Conservation (phyloP, 1,140 invertebrate genomes). For the Lasioglossum baleicum region DNA sequence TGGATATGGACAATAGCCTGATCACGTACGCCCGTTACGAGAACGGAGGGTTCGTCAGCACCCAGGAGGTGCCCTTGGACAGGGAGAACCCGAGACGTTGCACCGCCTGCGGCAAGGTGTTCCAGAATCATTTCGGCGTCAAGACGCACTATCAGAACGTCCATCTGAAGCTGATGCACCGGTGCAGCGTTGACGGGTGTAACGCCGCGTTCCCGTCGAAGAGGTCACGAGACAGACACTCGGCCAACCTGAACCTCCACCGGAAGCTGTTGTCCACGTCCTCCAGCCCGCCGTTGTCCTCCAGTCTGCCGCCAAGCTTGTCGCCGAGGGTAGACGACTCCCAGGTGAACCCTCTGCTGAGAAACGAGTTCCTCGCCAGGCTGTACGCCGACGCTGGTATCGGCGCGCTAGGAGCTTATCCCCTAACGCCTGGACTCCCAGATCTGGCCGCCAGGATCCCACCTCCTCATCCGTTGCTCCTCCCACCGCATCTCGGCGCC, state of each 20-base stretch:
- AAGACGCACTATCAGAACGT: constrained; percentile 98
- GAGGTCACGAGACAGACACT: constrained; percentile 94
- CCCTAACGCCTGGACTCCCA: constrained; percentile 63
- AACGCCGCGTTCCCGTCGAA: constrained; percentile 98
- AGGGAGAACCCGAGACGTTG: constrained; percentile 91
- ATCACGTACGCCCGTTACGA: constrained; percentile 85
- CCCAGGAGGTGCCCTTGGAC: constrained; percentile 91
- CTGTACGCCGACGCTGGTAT: constrained; percentile 87
- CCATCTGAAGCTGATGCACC: constrained; percentile 97
- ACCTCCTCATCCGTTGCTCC: constrained; percentile 71
- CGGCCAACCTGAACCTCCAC: constrained; percentile 94
- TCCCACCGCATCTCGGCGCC: constrained; percentile 76
- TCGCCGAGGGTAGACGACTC: constrained; percentile 75
- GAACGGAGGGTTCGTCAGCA: constrained; percentile 86
- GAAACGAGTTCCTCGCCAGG: constrained; percentile 90
- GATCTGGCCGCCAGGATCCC: constrained; percentile 74
- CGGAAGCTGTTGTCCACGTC: constrained; percentile 91
- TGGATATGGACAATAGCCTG: constrained; percentile 79
- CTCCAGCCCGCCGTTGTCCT: constrained; percentile 78
- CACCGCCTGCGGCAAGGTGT: constrained; percentile 94
- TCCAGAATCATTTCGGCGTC: constrained; percentile 96
- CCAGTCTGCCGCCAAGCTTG: constrained; percentile 77
- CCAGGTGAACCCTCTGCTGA: constrained; percentile 78
- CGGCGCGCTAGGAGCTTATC: constrained; percentile 68
- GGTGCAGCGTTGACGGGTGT: constrained; percentile 97